Evolutionary conservation across 1,140 invertebrate species (phyloP).

Genomic region (Drosophila mojavensis): DNA sequence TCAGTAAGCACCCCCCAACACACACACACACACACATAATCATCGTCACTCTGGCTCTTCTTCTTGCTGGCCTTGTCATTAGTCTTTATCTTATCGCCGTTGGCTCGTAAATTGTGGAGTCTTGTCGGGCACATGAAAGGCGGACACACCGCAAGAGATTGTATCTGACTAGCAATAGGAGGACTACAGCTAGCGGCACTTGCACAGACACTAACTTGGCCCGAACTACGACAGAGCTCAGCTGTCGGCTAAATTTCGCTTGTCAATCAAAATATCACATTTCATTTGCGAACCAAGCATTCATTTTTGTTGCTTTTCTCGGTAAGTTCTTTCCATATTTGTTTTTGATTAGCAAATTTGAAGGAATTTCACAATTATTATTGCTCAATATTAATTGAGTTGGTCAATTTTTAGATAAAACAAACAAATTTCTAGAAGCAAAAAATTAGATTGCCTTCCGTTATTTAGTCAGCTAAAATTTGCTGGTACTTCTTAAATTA

Average conservation of each 20-base stretch:
- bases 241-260: not conserved
- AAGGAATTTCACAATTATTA: not conserved
- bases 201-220: not conserved
- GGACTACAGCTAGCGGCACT: not conserved
- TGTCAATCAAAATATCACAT: conserved; percentile 11
- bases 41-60: not conserved
- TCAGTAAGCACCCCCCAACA: not conserved
- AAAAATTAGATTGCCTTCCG: not conserved
- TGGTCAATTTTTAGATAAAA: not conserved
- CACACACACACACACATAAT: too few species aligned
- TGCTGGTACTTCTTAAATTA: not conserved
- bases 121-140: conserved; percentile 45
- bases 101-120: conserved; percentile 48
- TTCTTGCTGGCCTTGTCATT: conserved; percentile 9
- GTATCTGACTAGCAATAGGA: conserved; percentile 24
- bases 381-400: not conserved
- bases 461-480: not conserved
- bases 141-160: conserved; percentile 31
- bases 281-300: not conserved
- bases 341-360: not conserved
- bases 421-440: not conserved
- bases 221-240: not conserved
- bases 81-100: conserved; percentile 54
- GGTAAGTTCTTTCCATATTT: not conserved
- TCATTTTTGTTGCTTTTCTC: not conserved